Percentiles rank a stretch among this genome's conserved stretches.
phyloP scores from a whole-genome alignment of 2,113 vertebrate species.

The Odontesthes bonariensis region DNA sequence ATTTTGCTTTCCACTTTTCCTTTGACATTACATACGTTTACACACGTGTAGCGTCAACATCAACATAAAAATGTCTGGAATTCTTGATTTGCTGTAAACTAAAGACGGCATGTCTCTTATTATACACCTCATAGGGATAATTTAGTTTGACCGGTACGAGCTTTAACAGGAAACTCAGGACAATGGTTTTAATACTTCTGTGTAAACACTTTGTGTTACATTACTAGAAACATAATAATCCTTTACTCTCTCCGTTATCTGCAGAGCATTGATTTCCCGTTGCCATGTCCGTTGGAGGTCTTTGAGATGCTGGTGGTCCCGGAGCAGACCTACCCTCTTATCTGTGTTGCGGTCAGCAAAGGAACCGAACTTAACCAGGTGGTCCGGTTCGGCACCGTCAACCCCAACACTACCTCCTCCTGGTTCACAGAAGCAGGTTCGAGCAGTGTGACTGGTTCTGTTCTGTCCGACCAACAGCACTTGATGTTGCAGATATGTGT shows the following conservation, averaged over 20 bases:
- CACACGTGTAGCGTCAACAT: no score
- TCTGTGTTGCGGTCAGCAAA: constrained; percentile 95
- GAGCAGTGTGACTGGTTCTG: constrained; percentile 51
- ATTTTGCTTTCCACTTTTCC: no score
- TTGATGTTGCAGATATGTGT: background rate
- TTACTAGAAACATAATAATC: no score
- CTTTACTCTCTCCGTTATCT: background rate
- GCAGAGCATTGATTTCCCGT: constrained; percentile 95
- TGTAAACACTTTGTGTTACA: no score
- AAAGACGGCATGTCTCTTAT: no score
- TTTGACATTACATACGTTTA: no score
- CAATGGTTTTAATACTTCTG: no score
- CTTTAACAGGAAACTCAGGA: no score
- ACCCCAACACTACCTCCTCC: constrained; percentile 94
- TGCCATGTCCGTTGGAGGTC: constrained; percentile 94
- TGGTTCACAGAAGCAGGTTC: constrained; percentile 96
- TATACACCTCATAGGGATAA: no score
- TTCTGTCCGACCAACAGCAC: background rate
- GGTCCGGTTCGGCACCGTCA: constrained; percentile 96
- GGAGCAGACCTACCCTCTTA: constrained; percentile 94
- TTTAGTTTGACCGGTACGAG: no score
- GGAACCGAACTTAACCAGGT: constrained; percentile 95
- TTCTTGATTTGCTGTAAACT: no score
- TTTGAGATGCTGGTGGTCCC: constrained; percentile 99
- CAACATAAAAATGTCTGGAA: no score